Conservation (phyloP, 92 coral and sea anemone genomes). For the Bergia sp. region DNA sequence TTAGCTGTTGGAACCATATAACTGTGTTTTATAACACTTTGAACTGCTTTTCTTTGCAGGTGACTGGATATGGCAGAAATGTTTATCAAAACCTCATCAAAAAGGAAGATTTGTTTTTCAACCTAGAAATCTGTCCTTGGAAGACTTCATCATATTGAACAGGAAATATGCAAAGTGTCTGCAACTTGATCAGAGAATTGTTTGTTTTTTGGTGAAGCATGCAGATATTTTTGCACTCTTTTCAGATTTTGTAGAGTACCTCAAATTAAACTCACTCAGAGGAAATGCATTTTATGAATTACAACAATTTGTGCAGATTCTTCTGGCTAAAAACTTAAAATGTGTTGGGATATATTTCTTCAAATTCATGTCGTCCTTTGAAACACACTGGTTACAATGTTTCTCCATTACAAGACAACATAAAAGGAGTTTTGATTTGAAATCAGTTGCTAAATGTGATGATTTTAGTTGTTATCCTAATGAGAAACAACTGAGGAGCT, state of each 20-base stretch:
- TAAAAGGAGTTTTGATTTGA: not conserved
- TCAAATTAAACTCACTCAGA: constrained; percentile 16
- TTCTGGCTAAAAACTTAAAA: constrained; percentile 20
- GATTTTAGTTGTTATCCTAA: not conserved
- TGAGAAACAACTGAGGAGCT: not conserved
- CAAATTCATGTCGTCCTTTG: not conserved
- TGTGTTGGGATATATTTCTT: constrained; percentile 26
- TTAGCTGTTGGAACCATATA: too few relatives aligned
- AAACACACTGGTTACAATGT: not conserved
- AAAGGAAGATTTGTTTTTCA: not conserved
- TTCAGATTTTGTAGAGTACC: constrained; percentile 27
- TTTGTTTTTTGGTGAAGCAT: constrained; percentile 1
- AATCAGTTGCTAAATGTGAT: not conserved
- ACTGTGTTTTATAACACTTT: not conserved
- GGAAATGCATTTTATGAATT: not conserved
- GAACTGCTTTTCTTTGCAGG: not conserved
- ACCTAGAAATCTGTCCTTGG: not conserved
- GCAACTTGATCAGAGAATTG: constrained; percentile 28
- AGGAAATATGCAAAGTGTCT: constrained; percentile 40
- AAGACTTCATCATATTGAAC: constrained; percentile 24
- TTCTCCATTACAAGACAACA: not conserved
- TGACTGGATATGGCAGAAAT: constrained; percentile 35
- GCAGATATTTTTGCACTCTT: constrained; percentile 13
- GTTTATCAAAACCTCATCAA: not conserved
- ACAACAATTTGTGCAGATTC: not conserved